Evolutionary conservation across 1,140 invertebrate species (phyloP), one percentile per base, ranked within the genome.

Genomic region (Aphidius gifuensis): DNA sequence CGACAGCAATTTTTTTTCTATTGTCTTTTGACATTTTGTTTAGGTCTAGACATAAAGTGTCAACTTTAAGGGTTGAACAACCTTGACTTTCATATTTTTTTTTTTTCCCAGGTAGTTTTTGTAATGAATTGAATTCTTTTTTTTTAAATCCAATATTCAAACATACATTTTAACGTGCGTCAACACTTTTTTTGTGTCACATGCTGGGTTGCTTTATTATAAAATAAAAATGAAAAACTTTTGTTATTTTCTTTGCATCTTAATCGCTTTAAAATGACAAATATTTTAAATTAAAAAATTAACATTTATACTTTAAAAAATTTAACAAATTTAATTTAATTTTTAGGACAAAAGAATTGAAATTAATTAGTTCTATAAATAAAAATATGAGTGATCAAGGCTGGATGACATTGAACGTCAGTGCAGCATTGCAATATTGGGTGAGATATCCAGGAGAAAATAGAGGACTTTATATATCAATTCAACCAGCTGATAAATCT

Each of bases 381-480:
- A 86, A 86, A 0, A 87, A 84, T 38, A 78, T 80, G 0, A 77
- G 77, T 9, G 83, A 83, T 58, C 85, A 88, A 65, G 91, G 92
- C 5, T 94, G 92, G 92, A 70, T 93, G 55, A 85, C 87, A 49
- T 72, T 94, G 21, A 93, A 94, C 72, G 84, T 92, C 5, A 94
- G 90, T 1, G 81, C 78, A 45, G 85, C 91, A 3, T 79, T 93
- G 46, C 82, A 84, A 1, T 83, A 87, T 23, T 97, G 94, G 94
- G 84, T 93, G 38, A 80, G 84, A 11, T 86, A 89, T 66, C 88
- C 91, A 0, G 80, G 85, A 5, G 84, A 87, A 11, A 97, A 97
- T 78, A 85, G 88, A 60, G 95, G 94, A 51, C 84, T 97, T n/a
- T 94, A 93, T 74, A 82, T 95, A n/a, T 89, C 90, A 0, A 87